Evolutionary conservation across 2,888 invertebrate genomes (phyloP).

Genomic region (Mythimna lalbum): DNA sequence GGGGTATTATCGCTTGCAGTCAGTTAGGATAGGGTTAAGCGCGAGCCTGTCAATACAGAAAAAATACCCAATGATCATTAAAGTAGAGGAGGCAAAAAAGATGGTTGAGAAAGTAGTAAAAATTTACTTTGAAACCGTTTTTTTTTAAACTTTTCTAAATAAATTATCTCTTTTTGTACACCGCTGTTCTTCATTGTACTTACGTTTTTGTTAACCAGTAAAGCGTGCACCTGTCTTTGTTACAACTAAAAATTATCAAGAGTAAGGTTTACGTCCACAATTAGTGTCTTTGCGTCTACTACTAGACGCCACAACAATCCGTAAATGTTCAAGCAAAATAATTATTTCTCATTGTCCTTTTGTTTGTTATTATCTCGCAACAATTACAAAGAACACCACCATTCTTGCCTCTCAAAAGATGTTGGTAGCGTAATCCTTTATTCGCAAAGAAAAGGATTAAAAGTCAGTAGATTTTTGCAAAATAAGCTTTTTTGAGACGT

Average conservation of each 20-base stretch:
- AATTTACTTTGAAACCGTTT: not conserved
- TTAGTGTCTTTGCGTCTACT: constrained; percentile 73
- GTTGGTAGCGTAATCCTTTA: constrained; percentile 73
- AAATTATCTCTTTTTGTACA: constrained; percentile 21
- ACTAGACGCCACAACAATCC: constrained; percentile 66
- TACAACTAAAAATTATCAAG: constrained; percentile 62
- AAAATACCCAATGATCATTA: not conserved
- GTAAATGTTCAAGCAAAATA: constrained; percentile 71
- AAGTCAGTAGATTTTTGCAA: constrained; percentile 18
- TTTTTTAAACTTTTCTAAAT: constrained; percentile 27
- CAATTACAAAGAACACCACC: constrained; percentile 57
- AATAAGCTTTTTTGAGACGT: constrained; percentile 55
- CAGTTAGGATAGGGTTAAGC: too few relatives aligned
- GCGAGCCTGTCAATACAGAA: too few relatives aligned
- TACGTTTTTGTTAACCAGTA: constrained; percentile 43
- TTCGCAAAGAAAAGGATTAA: constrained; percentile 76
- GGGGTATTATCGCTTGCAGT: too few relatives aligned
- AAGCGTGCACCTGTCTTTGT: constrained; percentile 58
- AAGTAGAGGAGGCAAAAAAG: not conserved
- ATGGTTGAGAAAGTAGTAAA: not conserved
- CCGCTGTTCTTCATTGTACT: constrained; percentile 22
- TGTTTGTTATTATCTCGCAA: constrained; percentile 74
- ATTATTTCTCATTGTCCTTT: constrained; percentile 76
- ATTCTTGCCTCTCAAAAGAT: constrained; percentile 64
- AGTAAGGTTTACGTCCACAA: constrained; percentile 67